Conservation (phyloP, 2,113 vertebrate genomes). For the Ammospiza nelsoni region DNA sequence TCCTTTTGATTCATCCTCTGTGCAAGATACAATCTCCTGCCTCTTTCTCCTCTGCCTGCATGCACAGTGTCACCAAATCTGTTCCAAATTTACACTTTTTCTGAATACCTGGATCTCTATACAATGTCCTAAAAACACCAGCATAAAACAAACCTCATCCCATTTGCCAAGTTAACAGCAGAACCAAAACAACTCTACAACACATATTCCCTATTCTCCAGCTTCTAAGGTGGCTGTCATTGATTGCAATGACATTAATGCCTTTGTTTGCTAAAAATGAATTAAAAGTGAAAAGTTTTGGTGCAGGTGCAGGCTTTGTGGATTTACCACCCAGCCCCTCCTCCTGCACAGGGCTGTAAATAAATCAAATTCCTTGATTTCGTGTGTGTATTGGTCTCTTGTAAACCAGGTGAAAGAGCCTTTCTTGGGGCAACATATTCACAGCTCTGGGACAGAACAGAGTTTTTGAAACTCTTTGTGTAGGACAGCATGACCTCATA, state of each 20-base stretch:
- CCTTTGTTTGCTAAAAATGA: not conserved
- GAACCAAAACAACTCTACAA: not conserved
- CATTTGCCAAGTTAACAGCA: not conserved
- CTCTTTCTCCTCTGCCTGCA: not conserved
- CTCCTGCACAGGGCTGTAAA: not conserved
- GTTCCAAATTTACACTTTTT: not conserved
- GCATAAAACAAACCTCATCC: not conserved
- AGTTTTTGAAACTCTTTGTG: not conserved
- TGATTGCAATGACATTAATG: not conserved
- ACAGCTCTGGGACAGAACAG: not conserved
- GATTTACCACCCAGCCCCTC: not conserved
- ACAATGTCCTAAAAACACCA: not conserved
- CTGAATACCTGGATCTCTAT: not conserved
- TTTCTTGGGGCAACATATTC: not conserved
- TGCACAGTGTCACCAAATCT: accelerated
- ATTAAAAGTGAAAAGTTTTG: not conserved
- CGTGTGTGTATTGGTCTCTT: not conserved
- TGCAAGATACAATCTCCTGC: not conserved
- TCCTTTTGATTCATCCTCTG: not conserved
- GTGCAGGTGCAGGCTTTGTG: not conserved
- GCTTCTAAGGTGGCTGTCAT: not conserved
- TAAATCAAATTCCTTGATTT: not conserved
- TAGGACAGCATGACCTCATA: not conserved
- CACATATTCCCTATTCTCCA: not conserved
- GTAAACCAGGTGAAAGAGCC: not conserved